phyloP scores from a whole-genome alignment of 92 coral and sea anemone genomes.

The Metridium senile region DNA sequence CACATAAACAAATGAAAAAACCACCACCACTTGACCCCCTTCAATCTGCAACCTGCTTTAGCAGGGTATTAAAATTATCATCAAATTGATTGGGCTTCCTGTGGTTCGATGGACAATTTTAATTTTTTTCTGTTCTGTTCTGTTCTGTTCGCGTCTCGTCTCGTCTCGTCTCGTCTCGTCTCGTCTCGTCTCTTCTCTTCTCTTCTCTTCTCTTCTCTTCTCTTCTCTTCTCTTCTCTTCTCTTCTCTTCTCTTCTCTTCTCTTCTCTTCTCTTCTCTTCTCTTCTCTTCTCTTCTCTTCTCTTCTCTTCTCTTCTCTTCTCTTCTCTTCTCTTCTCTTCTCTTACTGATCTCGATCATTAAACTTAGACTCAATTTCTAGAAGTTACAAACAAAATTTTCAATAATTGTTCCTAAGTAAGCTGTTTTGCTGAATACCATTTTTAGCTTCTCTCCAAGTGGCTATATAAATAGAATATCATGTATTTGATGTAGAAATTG shows the following conservation, averaged over 20 bases:
- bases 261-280: neutral
- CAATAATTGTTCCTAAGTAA: too few species aligned
- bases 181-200: neutral
- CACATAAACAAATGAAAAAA: neutral
- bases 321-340: neutral
- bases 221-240: neutral
- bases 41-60: neutral
- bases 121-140: neutral
- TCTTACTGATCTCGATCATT: too few species aligned
- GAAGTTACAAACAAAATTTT: too few species aligned
- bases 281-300: too few species aligned
- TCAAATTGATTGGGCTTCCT: neutral
- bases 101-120: neutral
- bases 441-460: neutral
- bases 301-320: neutral
- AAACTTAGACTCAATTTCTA: too few species aligned
- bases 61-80: neutral
- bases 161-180: neutral
- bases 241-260: neutral
- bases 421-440: neutral
- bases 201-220: neutral
- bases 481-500: neutral
- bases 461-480: neutral
- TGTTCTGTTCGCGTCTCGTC: neutral
- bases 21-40: neutral